Conservation (phyloP, 2,113 vertebrate genomes). For the Hippocampus mohnikei region DNA sequence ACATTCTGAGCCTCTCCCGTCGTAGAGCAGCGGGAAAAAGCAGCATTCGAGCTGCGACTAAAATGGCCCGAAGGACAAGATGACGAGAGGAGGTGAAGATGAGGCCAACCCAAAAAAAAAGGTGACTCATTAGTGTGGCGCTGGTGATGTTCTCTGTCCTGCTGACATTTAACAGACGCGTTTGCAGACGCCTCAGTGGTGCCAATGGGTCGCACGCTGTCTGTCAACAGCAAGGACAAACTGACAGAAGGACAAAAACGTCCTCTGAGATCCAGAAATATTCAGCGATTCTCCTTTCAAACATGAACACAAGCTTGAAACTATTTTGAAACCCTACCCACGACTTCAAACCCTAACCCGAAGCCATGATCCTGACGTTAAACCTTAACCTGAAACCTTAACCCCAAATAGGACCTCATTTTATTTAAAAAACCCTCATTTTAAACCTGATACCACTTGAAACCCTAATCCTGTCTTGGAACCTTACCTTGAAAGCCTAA, state of each 20-base stretch:
- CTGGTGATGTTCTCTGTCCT: not conserved
- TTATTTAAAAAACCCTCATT: too few relatives aligned
- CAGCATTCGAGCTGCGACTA: not conserved
- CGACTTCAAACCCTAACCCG: not conserved
- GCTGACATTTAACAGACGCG: not conserved
- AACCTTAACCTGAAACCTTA: too few relatives aligned
- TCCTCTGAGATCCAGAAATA: not conserved
- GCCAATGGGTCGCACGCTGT: not conserved
- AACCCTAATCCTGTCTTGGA: too few relatives aligned
- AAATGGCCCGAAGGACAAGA: not conserved
- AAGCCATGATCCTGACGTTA: too few relatives aligned
- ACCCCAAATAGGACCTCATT: too few relatives aligned
- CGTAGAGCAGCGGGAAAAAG: not conserved
- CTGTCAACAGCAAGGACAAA: not conserved
- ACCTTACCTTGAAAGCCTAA: too few relatives aligned
- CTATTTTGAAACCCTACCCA: not conserved
- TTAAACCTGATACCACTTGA: too few relatives aligned
- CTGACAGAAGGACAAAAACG: not conserved
- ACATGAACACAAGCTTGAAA: not conserved
- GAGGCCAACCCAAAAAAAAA: not conserved
- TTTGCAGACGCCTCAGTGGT: not conserved
- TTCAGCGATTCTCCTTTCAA: too few relatives aligned
- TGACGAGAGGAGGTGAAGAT: not conserved
- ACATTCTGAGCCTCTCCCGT: not conserved
- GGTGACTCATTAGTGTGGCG: not conserved